Evolutionary conservation across 1,140 invertebrate genomes (phyloP), one percentile per base, ranked within the genome.

Genomic region (Cyclargus thomasi): DNA sequence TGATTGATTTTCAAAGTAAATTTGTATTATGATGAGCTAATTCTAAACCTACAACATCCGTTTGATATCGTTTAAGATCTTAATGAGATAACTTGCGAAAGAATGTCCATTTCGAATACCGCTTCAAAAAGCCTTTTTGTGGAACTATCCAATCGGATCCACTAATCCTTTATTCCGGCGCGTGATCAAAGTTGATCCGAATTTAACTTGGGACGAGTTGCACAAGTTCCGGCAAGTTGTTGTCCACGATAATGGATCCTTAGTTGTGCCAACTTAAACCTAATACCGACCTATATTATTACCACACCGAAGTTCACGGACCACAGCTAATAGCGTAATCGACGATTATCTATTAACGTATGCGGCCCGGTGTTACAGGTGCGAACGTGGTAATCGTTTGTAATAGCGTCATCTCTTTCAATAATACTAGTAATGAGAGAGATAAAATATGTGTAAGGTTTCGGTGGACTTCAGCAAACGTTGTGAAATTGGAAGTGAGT

Each of bases 141-240:
- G 29, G 29, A 55, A 55, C 17, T 55, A 55, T 55, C 53, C 17
- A 55, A 59, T 59, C 55, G 17, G 21, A 59, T 39, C 29, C 63
- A 64, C 18, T 18, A 64, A 39, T 35, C 62, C 64, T 21, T 67
- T 55, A 66, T 63, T 22, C 59, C n/a, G 1, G 29, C 53, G 20
- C 18, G 36, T 69, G 69, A 69, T 69, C 64, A 22, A 67, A 72
- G 53, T 67, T 63, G 36, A 23, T 29, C 62, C 17, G 67, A 71
- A 63, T 73, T 71, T 57, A 59, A 72, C 62, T 72, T 65, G 39
- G 66, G 65, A 64, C 62, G 22, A 68, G 63, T 72, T 63, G 11
- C 63, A 63, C 65, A 74, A 77, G 67, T 72, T 74, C 68, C 55
- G 62, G 68, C 70, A 72, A 74, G 71, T 77, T 73, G 75, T 74